These are phyloP conservation scores for Panthera tigris DNA, from an alignment of 2,113 vertebrate species.

Conservation along the genomic window DNA sequence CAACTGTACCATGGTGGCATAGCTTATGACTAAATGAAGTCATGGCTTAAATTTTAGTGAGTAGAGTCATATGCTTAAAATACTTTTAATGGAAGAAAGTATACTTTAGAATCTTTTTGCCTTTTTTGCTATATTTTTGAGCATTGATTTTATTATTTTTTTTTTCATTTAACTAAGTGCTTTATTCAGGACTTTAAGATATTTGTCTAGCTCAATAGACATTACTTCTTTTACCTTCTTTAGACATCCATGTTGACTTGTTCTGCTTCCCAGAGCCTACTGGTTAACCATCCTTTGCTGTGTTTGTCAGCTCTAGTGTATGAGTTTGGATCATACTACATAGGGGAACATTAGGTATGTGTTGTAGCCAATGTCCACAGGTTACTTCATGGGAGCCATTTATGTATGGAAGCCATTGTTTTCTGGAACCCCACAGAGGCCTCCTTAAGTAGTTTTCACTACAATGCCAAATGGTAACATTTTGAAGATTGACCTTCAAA, in stretches of 20 bases:
- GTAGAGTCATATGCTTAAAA: not conserved
- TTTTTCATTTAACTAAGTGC: not conserved
- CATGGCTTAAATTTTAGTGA: conserved; percentile 19
- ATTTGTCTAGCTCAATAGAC: not conserved
- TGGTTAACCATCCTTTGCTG: not conserved
- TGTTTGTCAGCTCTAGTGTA: not conserved
- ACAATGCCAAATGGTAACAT: not conserved
- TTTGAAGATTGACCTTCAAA: not conserved
- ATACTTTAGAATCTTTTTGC: not conserved
- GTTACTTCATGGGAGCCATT: not conserved
- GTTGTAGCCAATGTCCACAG: not conserved
- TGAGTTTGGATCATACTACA: not conserved
- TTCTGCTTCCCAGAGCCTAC: not conserved
- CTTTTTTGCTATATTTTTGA: not conserved
- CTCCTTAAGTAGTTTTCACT: not conserved
- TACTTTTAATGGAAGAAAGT: not conserved
- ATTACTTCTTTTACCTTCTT: not conserved
- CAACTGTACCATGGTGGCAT: not conserved
- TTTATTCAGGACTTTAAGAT: conserved; percentile 2
- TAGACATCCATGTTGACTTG: not conserved
- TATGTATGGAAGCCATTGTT: not conserved
- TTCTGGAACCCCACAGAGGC: not conserved
- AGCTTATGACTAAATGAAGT: conserved; percentile 5
- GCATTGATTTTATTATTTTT: not conserved
- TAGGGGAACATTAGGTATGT: not conserved